A percentile compares a stretch with the other conserved stretches of the same genome.
Conservation (phyloP, 2,113 vertebrate genomes). For the Clarias batrachus region DNA sequence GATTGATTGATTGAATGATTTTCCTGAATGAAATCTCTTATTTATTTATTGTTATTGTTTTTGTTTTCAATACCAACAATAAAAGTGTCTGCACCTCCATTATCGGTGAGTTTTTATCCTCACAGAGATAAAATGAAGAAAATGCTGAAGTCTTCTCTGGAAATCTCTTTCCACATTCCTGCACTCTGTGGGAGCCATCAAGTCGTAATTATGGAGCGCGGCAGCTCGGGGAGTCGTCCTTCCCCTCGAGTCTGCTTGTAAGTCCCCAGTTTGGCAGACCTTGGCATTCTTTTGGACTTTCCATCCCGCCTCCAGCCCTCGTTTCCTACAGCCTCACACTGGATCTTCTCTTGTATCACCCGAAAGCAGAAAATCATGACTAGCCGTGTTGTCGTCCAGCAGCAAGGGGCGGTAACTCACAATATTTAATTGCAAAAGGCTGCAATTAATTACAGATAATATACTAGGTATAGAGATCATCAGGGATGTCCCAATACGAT, state of each 20-base stretch:
- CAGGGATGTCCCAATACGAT: too few species aligned
- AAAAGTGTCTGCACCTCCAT: not conserved
- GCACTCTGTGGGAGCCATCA: conserved; percentile 4
- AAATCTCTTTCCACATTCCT: not conserved
- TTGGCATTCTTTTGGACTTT: conserved; percentile 28
- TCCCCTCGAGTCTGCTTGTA: conserved; percentile 5
- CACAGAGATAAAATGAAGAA: not conserved
- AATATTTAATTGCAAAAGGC: too few species aligned
- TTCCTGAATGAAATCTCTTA: not conserved
- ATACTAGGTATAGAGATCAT: too few species aligned
- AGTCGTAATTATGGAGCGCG: conserved; percentile 27
- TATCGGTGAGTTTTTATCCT: not conserved
- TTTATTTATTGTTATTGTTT: not conserved
- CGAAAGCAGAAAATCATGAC: not conserved
- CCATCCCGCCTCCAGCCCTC: conserved; percentile 9
- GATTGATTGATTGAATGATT: not conserved
- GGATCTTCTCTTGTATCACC: not conserved
- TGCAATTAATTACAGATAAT: too few species aligned
- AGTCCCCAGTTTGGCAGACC: conserved; percentile 10
- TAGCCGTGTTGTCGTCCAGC: not conserved
- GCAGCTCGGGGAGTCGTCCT: not conserved
- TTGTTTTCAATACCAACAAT: not conserved
- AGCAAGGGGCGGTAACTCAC: not conserved
- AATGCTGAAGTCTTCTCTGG: not conserved
- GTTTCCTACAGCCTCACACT: not conserved